Base-by-base conservation (phyloP, 2,888 invertebrate species). In the Sthenelais limicola region DNA sequence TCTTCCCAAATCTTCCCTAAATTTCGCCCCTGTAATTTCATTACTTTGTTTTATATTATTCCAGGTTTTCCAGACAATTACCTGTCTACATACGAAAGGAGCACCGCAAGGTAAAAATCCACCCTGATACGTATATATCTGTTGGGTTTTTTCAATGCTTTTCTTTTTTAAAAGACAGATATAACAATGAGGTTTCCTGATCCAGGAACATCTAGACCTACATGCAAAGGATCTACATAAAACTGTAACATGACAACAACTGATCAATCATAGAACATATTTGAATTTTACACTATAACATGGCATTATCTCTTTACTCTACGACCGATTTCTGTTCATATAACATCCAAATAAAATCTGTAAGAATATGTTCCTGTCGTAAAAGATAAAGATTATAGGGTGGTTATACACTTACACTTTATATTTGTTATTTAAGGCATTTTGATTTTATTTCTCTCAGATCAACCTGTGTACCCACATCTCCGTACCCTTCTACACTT, bases 401-500 rank as follows among this genome's bases (percentile, higher is more conserved):
- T n/a, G 26, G 1, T 18, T 9, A 52, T 52, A 52, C 26, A 21
- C 52, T 9, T 28, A 52, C 26, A 3, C 3, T 4, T 58, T 24
- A 58, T n/a, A 68, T 68, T 48, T 26, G 15, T 51, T 68, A n/a
- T 24, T n/a, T 30, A 30, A n/a, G n/a, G n/a, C n/a, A n/a, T n/a
- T n/a, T 12, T 24, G 35, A n/a, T 35, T 15, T 49, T 33, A 18
- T 68, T n/a, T 33, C 51, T 76, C 73, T 28, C 76, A 80, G 84
- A 81, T 74, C 87, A 86, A 74, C 79, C 81, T 1, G 78, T 80
- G 7, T 86, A 84, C 76, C 86, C 85, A 3, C 81, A 84, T 71
- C 78, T 90, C 52, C 81, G 93, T 76, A 91, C 93, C 0, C 88
- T 96, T 58, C 88, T 96, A 9, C 91, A 91, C 79, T 96, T 94